Conservation (phyloP, 2,113 vertebrate genomes). For the Glaucidium brasilianum region DNA sequence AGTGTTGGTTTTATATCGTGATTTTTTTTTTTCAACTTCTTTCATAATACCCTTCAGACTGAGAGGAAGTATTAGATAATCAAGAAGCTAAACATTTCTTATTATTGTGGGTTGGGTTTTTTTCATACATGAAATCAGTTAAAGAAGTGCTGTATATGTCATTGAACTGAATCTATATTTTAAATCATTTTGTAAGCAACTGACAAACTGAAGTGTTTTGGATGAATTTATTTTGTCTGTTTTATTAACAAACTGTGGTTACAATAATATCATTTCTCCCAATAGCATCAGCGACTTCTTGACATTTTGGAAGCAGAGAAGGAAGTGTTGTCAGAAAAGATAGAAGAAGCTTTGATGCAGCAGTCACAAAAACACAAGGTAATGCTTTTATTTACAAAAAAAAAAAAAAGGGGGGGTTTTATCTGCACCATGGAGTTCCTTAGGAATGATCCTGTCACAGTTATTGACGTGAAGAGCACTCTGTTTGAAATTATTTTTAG, state of each 20-base stretch:
- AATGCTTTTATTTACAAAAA: background rate
- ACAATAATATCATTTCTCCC: background rate
- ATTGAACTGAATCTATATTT: background rate
- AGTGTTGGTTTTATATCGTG: background rate
- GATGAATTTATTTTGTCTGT: background rate
- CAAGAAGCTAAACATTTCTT: background rate
- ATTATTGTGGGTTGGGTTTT: background rate
- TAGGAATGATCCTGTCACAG: background rate
- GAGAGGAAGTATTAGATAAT: background rate
- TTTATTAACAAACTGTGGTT: background rate
- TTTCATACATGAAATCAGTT: background rate
- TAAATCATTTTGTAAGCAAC: background rate
- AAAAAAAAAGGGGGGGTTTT: background rate
- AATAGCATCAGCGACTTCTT: constrained; percentile 77
- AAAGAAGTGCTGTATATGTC: background rate
- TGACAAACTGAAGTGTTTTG: background rate
- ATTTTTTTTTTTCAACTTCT: background rate
- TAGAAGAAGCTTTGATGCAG: constrained; percentile 69
- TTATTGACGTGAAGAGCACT: background rate
- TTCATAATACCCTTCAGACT: background rate
- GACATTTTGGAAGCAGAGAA: constrained; percentile 76
- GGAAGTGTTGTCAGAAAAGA: constrained; percentile 64
- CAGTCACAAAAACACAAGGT: constrained; percentile 75
- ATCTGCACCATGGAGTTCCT: background rate
- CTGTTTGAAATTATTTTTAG: background rate